These are phyloP conservation scores for Calonectris borealis DNA, from an alignment of 2,113 vertebrate genomes.

Conservation along the genomic window DNA sequence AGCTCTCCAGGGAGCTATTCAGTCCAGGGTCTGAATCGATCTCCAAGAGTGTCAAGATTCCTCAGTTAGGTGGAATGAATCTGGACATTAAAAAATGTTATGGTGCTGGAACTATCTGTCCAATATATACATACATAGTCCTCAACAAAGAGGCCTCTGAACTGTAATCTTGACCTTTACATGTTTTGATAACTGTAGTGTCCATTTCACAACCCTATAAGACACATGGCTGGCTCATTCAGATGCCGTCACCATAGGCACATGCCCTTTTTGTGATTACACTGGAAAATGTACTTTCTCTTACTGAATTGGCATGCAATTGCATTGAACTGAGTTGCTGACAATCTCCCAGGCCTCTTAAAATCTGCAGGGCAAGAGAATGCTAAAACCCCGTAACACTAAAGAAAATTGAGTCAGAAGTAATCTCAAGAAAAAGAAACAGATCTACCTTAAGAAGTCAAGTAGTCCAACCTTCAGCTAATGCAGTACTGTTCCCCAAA, in stretches of 20 bases:
- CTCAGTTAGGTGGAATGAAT: neutral
- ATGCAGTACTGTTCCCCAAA: neutral
- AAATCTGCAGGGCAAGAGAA: neutral
- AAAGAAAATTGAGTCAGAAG: neutral
- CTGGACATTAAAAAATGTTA: neutral
- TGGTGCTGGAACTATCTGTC: neutral
- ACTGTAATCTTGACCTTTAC: neutral
- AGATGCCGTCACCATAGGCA: neutral
- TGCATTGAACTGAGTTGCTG: neutral
- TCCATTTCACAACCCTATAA: neutral
- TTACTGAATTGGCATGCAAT: neutral
- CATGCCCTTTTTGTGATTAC: neutral
- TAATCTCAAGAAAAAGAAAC: neutral
- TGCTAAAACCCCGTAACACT: neutral
- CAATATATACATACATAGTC: neutral
- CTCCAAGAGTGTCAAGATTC: neutral
- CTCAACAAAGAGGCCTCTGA: neutral
- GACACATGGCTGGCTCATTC: neutral
- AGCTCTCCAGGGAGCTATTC: neutral
- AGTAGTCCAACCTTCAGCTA: neutral
- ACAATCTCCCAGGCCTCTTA: neutral
- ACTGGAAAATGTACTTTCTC: neutral
- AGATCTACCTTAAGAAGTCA: neutral
- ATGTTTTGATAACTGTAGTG: neutral
- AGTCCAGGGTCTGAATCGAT: neutral